Conservation (phyloP, 2,797 vertebrate genomes). For the Thalassophryne amazonica region DNA sequence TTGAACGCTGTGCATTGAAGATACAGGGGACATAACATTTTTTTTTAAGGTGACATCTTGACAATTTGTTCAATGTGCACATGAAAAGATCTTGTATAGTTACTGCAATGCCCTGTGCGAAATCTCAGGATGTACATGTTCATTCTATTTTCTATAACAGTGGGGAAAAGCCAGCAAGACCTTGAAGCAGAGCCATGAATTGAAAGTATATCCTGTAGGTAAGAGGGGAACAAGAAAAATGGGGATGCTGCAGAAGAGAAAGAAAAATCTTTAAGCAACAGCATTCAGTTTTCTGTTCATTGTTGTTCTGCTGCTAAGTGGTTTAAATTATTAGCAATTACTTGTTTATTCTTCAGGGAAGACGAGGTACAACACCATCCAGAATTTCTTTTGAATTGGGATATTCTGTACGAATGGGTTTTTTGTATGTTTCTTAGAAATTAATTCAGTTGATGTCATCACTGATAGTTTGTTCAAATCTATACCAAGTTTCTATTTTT, state of each 20-base stretch:
- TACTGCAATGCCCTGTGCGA: constrained; percentile 39
- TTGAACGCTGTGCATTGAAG: constrained; percentile 47
- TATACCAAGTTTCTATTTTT: constrained; percentile 4
- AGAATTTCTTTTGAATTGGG: neutral
- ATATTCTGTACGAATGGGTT: neutral
- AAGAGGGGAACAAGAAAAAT: constrained; percentile 1
- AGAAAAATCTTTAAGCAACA: constrained; percentile 18
- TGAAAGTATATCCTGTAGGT: constrained; percentile 29
- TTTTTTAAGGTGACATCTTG: constrained; percentile 27
- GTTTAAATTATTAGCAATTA: constrained; percentile 16
- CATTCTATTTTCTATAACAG: constrained; percentile 34
- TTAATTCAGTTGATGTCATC: constrained; percentile 1
- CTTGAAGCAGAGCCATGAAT: constrained; percentile 19
- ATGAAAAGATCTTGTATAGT: constrained; percentile 41
- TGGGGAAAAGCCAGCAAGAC: constrained; percentile 11
- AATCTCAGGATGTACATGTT: constrained; percentile 66
- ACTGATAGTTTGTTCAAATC: constrained; percentile 1
- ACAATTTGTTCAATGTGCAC: constrained; percentile 41
- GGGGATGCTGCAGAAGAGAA: constrained; percentile 18
- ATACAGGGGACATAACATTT: constrained; percentile 50
- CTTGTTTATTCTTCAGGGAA: constrained; percentile 18
- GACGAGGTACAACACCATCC: constrained; percentile 13
- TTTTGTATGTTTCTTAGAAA: too few species aligned
- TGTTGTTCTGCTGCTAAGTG: constrained; percentile 16
- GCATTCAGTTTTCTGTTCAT: constrained; percentile 14